phyloP scores from a whole-genome alignment of 2,888 invertebrate genomes.

The Stratiomys singularior region DNA sequence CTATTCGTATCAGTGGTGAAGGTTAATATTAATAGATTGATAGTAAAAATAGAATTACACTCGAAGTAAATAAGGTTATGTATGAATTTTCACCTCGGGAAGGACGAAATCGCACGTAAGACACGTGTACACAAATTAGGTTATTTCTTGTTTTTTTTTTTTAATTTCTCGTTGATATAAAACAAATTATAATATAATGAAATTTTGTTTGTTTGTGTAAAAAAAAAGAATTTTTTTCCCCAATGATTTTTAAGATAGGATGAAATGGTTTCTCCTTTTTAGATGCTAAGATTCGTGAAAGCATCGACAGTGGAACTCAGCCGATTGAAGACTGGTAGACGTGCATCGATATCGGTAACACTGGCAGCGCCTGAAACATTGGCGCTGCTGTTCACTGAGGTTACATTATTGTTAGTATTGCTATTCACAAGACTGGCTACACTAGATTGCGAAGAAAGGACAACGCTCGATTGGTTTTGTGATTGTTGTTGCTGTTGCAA shows the following conservation, averaged over 20 bases:
- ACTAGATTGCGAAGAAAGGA: neutral
- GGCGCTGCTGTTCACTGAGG: conserved; percentile 12
- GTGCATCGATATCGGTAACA: conserved; percentile 67
- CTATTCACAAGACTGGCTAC: conserved; percentile 27
- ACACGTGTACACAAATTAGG: neutral
- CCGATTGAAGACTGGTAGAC: conserved; percentile 84
- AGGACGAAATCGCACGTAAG: neutral
- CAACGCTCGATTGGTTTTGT: conserved; percentile 6
- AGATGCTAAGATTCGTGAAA: conserved; percentile 59
- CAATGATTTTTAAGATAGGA: neutral
- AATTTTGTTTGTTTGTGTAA: conserved; percentile 1
- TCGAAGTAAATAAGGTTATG: conserved; percentile 1
- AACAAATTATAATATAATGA: neutral
- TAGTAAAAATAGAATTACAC: neutral
- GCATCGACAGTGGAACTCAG: conserved; percentile 69
- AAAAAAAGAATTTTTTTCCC: too few relatives aligned
- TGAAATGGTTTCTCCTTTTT: conserved; percentile 42
- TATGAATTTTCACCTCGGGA: neutral
- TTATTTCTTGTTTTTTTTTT: conserved; percentile 12
- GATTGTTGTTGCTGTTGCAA: conserved; percentile 23
- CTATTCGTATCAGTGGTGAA: neutral
- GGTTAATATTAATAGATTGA: neutral
- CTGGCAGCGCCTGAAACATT: conserved; percentile 4
- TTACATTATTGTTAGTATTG: conserved; percentile 17
- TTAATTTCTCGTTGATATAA: neutral